Conservation (phyloP, 2,797 vertebrate genomes). For the Sebastes itinus region DNA sequence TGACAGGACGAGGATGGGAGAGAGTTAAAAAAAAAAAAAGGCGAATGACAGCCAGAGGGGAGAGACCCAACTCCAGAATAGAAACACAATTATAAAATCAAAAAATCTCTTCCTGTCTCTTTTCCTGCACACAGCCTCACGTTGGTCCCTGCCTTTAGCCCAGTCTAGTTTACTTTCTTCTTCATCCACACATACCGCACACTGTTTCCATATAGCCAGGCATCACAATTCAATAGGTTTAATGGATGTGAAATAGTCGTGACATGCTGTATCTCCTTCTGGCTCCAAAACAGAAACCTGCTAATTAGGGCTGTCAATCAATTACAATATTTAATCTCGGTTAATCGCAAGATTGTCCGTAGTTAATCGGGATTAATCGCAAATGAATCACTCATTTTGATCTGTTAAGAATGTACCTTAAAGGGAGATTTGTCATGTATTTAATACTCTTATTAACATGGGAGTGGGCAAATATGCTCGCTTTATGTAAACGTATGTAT, state of each 20-base stretch:
- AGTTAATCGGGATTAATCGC: too few species aligned
- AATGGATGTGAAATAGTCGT: not conserved
- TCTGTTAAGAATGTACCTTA: too few species aligned
- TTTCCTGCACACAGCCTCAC: not conserved
- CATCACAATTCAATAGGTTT: constrained; percentile 2
- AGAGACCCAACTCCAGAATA: constrained; percentile 38
- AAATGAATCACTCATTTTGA: too few species aligned
- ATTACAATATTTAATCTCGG: too few species aligned
- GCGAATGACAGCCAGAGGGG: constrained; percentile 33
- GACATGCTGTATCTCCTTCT: not conserved
- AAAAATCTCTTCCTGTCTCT: not conserved
- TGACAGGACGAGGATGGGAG: constrained; percentile 41
- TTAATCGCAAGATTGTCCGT: too few species aligned
- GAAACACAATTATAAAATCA: constrained; percentile 28
- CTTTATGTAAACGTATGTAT: too few species aligned
- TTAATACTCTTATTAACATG: too few species aligned
- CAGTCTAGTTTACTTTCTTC: not conserved
- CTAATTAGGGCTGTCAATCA: not conserved
- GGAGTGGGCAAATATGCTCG: accelerated
- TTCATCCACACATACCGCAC: not conserved
- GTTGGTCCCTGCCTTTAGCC: not conserved
- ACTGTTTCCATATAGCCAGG: not conserved
- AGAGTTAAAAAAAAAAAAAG: constrained; percentile 32
- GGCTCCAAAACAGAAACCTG: not conserved
- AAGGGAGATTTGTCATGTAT: too few species aligned